phyloP scores from a whole-genome alignment of 2,797 vertebrate genomes.

The Galago senegalensis region DNA sequence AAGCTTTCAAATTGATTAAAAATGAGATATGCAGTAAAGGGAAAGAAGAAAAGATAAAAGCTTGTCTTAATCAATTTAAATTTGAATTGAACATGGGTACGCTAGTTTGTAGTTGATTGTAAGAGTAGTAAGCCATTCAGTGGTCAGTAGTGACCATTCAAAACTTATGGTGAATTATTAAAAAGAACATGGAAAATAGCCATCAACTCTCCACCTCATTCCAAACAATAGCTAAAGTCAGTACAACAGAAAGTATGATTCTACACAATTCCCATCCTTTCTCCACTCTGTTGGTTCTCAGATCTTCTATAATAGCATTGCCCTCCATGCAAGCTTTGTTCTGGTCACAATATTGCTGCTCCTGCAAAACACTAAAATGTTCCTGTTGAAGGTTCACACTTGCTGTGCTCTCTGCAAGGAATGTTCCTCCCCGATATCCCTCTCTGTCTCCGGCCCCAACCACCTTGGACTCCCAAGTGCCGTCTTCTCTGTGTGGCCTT shows the following conservation, averaged over 20 bases:
- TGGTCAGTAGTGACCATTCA: not conserved
- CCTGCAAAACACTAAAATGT: not conserved
- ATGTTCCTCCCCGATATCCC: not conserved
- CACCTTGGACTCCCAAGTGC: not conserved
- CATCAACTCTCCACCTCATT: not conserved
- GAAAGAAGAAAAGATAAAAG: slow-evolving; percentile 58
- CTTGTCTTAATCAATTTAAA: slow-evolving; percentile 39
- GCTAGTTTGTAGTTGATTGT: not conserved
- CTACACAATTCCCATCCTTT: not conserved
- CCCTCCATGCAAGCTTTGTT: not conserved
- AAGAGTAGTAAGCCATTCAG: slow-evolving; percentile 35
- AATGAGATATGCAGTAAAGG: slow-evolving; percentile 52
- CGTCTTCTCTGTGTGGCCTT: not conserved
- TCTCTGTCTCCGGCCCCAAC: not conserved
- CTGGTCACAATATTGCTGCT: not conserved
- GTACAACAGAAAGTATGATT: not conserved
- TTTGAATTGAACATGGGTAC: slow-evolving; percentile 51
- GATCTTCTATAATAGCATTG: not conserved
- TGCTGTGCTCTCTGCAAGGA: not conserved
- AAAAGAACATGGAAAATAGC: not conserved
- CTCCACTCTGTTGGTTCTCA: not conserved
- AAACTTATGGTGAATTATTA: slow-evolving; percentile 30
- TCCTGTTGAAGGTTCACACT: not conserved
- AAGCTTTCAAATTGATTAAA: slow-evolving; percentile 79
- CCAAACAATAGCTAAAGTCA: not conserved